A percentile compares a stretch with the other conserved stretches of the same genome.
Evolutionary conservation across 2,797 vertebrate genomes (phyloP).

Genomic region (Numenius phaeopus): DNA sequence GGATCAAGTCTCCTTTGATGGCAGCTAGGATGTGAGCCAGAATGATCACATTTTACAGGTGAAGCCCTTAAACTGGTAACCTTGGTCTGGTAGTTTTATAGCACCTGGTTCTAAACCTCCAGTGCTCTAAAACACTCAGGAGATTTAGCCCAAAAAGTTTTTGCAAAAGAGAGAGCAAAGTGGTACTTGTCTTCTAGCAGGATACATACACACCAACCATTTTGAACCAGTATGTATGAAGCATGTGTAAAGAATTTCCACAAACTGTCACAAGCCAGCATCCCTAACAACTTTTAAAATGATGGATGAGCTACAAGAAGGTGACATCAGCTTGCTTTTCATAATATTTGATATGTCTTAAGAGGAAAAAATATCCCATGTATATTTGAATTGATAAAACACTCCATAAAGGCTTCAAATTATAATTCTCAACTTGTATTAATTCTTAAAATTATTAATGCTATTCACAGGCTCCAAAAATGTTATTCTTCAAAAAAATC

Average conservation of each 20-base stretch:
- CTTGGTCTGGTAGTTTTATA: not conserved
- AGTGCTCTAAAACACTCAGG: not conserved
- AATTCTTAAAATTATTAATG: slow-evolving; percentile 2
- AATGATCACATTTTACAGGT: not conserved
- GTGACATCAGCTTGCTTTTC: not conserved
- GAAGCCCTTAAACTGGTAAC: not conserved
- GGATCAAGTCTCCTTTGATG: not conserved
- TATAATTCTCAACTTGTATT: not conserved
- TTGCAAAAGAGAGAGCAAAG: not conserved
- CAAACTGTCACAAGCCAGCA: not conserved
- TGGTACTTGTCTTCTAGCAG: not conserved
- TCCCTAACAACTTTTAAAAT: not conserved
- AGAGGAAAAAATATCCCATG: not conserved
- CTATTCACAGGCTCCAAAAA: not conserved
- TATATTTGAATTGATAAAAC: not conserved
- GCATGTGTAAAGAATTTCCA: not conserved
- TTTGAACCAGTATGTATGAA: not conserved
- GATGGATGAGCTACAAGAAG: not conserved
- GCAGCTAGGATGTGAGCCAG: not conserved
- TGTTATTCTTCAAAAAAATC: not conserved
- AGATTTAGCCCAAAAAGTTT: not conserved
- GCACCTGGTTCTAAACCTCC: not conserved
- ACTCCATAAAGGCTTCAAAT: not conserved
- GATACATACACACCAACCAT: not conserved
- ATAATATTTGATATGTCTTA: not conserved